Base-by-base conservation (phyloP, 2,888 invertebrate species). In the Drosophila ustulata region DNA sequence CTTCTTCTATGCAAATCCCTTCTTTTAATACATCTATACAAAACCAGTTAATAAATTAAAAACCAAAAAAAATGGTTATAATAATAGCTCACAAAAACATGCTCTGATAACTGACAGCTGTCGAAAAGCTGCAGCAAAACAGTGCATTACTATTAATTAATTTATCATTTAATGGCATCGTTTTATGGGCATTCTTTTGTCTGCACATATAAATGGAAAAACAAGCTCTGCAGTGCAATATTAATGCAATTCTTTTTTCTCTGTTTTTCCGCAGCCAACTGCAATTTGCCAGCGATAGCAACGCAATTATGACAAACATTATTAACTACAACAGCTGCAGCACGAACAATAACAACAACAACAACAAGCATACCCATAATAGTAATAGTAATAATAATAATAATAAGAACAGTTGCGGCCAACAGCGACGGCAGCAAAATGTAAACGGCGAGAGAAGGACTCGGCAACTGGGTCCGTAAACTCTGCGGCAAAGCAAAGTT, bases 301-400 rank as follows among this genome's bases (percentile, higher is more conserved):
- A 26, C 61, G 66, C 72, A 89, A 81, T 86, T 80, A 89, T 88
- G 89, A 71, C 68, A 66, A 75, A 41, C 43, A 47, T 13, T 46
- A 47, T 37, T n/a, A 55, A 62, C 46, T 39, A 6, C 28, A 49
- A 30, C 50, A 50, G 30, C 58, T 39, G 23, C 23, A 41, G 23
- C 23, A 52, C 3, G 45, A 72, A 46, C 55, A 52, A 41, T 45
- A n/a, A 18, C 18, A 18, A 18, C 18, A 65, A 49, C 3, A 34
- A 8, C n/a, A 50, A 50, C 9, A 47, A 8, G 7, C 55, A 23
- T 55, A 51, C 6, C 39, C 39, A 6, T n/a, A 62, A n/a, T 30
- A 50, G 45, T 57, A 47, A 7, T 18, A 62, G 9, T 26, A 50
- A 47, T 57, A 64, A 41, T 18, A 66, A 9, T 18, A 62, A n/a